Base-by-base conservation (phyloP, 2,888 invertebrate genomes). In the Aspidapion aeneum region DNA sequence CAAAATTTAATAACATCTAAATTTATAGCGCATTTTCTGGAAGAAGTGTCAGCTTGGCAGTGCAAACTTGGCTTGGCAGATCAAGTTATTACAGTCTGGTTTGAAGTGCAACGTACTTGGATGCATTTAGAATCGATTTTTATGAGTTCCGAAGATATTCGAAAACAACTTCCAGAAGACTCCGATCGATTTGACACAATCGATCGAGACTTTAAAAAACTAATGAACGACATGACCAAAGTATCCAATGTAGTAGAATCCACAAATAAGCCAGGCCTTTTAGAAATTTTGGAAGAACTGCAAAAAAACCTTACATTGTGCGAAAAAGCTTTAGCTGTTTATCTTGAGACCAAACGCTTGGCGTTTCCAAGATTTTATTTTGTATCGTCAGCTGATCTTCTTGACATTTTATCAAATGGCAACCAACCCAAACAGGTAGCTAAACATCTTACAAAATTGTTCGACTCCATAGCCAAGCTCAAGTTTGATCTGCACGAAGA, bases 51-150 rank as follows among this genome's bases (percentile, higher is more conserved):
- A 0, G 82, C 86, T 57, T 98, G 98, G 98, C 97, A 97, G 79
- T 90, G 90, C 74, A 94, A 94, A 75, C 81, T 98, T 18, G 92
- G 93, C 66, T 87, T 93, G 69, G 96, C 97, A 48, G 98, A 98
- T 82, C 95, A 96, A 83, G 96, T 93, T 7, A 93, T 94, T 60
- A 90, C 91, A 0, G 84, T 92, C 3, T 94, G 94, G 94, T 94
- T 96, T 82, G 97, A 97, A 82, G 96, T 98, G 21, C 98, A 98
- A 81, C 84, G 97, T 62, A 96, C 96, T 20, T 98, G 98, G 98
- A 93, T 93, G 73, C 96, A 98, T 81, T 85, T 98, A 66, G 97
- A 98, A 82, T 96, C 96, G 73, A 98, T 98, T 77, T 98, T 98
- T 78, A 96, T 97, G 89, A 96, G 96, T 70, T 96, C 97, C 0